phyloP scores from a whole-genome alignment of 1,140 invertebrate genomes.

The Mamestra configurata region DNA sequence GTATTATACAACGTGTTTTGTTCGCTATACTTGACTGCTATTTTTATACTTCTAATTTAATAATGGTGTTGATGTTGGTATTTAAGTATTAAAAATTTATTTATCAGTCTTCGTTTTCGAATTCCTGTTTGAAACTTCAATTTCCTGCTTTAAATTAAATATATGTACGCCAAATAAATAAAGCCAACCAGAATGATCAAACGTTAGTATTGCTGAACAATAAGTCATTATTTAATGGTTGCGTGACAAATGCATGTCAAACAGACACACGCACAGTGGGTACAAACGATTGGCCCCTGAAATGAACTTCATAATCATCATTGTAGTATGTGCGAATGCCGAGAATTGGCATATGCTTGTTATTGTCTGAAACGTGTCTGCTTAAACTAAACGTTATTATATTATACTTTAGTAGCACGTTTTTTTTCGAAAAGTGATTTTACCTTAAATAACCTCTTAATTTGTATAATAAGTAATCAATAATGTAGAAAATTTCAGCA shows the following conservation, averaged over 20 bases:
- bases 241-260: slow-evolving; percentile 7
- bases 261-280: background rate
- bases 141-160: no score
- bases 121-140: no score
- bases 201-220: no score
- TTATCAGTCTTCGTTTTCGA: no score
- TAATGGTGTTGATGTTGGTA: background rate
- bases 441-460: no score
- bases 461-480: no score
- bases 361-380: slow-evolving; percentile 8
- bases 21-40: background rate
- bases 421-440: no score
- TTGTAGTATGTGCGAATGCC: background rate
- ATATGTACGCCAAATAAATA: no score
- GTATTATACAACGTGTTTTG: background rate
- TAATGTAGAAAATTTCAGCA: no score
- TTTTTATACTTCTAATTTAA: background rate
- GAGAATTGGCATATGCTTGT: slow-evolving; percentile 16
- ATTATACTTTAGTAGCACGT: no score
- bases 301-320: background rate
- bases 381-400: background rate
- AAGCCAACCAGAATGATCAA: no score
- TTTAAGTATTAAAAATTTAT: background rate
- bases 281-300: slow-evolving; percentile 8
- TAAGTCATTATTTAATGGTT: background rate